These are phyloP conservation scores for Thalassarche chlororhynchos DNA, from an alignment of 2,113 vertebrate species.

Conservation along the genomic window DNA sequence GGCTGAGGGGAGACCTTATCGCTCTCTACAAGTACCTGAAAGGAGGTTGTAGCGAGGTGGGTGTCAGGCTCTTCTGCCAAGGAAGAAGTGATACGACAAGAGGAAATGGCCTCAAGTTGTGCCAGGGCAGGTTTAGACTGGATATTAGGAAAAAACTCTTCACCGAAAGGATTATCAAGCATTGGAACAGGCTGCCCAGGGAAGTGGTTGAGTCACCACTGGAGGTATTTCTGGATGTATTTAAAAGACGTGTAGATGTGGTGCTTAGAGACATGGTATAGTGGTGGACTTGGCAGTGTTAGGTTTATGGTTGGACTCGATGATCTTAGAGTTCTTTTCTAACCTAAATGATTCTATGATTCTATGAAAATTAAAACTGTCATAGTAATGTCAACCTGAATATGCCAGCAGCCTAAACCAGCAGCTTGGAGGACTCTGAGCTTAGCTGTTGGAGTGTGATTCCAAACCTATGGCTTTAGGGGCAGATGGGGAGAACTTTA, in stretches of 20 bases:
- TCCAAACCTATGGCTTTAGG: not conserved
- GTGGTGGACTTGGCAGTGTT: too few relatives aligned
- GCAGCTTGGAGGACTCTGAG: not conserved
- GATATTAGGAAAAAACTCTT: not conserved
- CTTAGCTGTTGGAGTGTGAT: not conserved
- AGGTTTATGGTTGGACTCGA: accelerated
- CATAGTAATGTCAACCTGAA: not conserved
- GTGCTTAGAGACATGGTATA: not conserved
- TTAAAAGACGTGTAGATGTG: not conserved
- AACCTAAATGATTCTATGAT: not conserved
- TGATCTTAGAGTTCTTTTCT: not conserved
- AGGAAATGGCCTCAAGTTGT: not conserved
- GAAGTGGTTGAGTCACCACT: not conserved
- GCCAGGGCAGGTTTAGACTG: not conserved
- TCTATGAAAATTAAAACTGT: not conserved
- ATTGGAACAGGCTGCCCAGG: not conserved
- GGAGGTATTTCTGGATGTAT: not conserved
- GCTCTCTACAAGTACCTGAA: not conserved
- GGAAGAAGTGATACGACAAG: not conserved
- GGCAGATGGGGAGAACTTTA: not conserved
- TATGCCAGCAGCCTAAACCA: not conserved
- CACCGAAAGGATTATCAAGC: not conserved
- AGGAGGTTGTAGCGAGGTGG: not conserved
- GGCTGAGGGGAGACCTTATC: not conserved
- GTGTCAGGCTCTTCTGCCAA: accelerated